phyloP scores from a whole-genome alignment of 2,797 vertebrate species.

The Cichlasoma orientale region DNA sequence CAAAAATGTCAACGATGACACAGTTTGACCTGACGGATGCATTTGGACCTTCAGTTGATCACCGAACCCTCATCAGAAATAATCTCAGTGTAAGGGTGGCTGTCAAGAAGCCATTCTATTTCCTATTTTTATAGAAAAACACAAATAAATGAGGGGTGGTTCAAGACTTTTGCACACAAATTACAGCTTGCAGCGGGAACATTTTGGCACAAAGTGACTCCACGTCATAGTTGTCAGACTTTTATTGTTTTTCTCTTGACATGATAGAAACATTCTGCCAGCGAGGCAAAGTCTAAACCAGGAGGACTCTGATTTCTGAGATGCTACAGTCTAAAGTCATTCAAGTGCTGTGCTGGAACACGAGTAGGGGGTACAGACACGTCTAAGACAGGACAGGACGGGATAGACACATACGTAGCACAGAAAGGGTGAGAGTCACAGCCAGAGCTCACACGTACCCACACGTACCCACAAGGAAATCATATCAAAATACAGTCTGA shows the following conservation, averaged over 20 bases:
- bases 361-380: constrained; percentile 10
- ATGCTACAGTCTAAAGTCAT: constrained; percentile 72
- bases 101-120: neutral
- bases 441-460: constrained; percentile 33
- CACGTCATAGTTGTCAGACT: constrained; percentile 28
- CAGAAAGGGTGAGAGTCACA: constrained; percentile 32
- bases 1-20: neutral
- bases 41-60: neutral
- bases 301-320: constrained; percentile 42
- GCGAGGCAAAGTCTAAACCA: constrained; percentile 41
- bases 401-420: constrained; percentile 1
- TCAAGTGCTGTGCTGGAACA: constrained; percentile 63
- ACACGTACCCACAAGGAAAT: constrained; percentile 27
- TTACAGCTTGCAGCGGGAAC: neutral
- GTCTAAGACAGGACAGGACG: constrained; percentile 25
- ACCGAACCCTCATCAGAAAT: neutral
- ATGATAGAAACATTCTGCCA: constrained; percentile 68
- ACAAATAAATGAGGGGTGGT: neutral
- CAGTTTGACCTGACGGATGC: neutral
- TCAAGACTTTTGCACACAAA: neutral
- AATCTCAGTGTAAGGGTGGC: neutral
- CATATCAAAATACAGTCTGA: constrained; percentile 65
- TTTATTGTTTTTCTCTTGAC: constrained; percentile 68
- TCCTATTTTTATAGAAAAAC: neutral
- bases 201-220: constrained; percentile 26